Base-by-base conservation (phyloP, 2,888 invertebrate genomes). In the Agrotis segetum region DNA sequence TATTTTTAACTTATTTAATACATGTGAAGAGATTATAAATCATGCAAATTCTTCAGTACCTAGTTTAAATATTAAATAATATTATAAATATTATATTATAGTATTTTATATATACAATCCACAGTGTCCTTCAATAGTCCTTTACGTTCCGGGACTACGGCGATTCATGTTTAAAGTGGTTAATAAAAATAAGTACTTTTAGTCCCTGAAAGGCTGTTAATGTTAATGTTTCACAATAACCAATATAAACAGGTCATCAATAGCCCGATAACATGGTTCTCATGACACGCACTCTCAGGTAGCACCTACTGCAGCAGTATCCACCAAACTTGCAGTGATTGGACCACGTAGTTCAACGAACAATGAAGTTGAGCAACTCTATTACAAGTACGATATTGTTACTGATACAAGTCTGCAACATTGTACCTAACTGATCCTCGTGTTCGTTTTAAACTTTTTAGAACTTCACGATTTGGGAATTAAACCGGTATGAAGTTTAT, bases 291-390 rank as follows among this genome's bases (percentile, higher is more conserved):
- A 24, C 29, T 17, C n/a, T 29, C 40, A 60, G 59, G 53, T 55
- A 34, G n/a, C 60, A 46, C 29, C 17, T 69, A 16, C 9, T 19
- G 11, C 34, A 2, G 11, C 34, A 2, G n/a, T 13, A 46, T 9
- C 13, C 13, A 53, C 16, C 17, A 56, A 64, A 55, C 46, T 63
- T 24, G 34, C 17, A 52, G 17, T 17, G 53, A 68, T 60, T 24
- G 46, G 34, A 52, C 72, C 71, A 83, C 73, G 71, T 68, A n/a
- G 24, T 55, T 34, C 47, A 47, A 29, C 53, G 17, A n/a, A 52
- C 47, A 67, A 58, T 68, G 67, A 71, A 74, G 81, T 83, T 68
- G 9, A 13, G 34, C 7, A 84, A 85, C 83, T 84, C 64, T 24
- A 83, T 85, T 74, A 81, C 52, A 63, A 29, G 63, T 3, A 53